Evolutionary conservation across 2,888 invertebrate species (phyloP).

Genomic region (Branchellion lobata): DNA sequence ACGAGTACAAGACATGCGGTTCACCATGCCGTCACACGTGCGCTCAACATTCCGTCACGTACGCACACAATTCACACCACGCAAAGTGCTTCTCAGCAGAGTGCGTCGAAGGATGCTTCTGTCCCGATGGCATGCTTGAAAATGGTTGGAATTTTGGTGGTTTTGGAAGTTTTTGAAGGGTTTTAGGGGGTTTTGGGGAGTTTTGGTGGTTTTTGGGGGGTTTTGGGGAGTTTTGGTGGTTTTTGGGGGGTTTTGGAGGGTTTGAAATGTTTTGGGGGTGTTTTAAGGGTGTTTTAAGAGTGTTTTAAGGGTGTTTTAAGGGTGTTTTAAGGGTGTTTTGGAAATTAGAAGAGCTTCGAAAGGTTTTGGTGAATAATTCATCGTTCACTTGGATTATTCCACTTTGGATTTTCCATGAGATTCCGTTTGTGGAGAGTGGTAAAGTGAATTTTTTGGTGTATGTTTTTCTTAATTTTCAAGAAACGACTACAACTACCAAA

Average conservation of each 20-base stretch:
- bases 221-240: too few relatives aligned
- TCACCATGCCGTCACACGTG: conserved; percentile 46
- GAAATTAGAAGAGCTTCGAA: too few relatives aligned
- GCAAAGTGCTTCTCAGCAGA: conserved; percentile 42
- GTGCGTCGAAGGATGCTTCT: conserved; percentile 59
- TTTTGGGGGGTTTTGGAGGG: too few relatives aligned
- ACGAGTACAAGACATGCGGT: conserved; percentile 47
- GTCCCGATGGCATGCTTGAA: conserved; percentile 55
- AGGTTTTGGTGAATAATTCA: too few relatives aligned
- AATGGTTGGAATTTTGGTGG: conserved; percentile 48
- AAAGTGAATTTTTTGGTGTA: too few relatives aligned
- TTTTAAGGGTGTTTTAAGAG: background rate
- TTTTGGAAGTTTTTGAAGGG: background rate
- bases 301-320: background rate
- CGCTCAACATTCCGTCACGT: background rate
- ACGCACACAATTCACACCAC: background rate
- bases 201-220: background rate
- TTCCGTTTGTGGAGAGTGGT: too few relatives aligned
- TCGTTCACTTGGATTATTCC: too few relatives aligned
- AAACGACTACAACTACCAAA: too few relatives aligned
- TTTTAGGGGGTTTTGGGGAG: background rate
- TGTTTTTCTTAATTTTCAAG: too few relatives aligned
- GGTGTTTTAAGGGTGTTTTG: too few relatives aligned
- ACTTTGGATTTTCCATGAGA: too few relatives aligned
- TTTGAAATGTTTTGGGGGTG: too few relatives aligned